Base-by-base conservation (phyloP, 2,888 invertebrate genomes). In the Oscheius sp. region DNA sequence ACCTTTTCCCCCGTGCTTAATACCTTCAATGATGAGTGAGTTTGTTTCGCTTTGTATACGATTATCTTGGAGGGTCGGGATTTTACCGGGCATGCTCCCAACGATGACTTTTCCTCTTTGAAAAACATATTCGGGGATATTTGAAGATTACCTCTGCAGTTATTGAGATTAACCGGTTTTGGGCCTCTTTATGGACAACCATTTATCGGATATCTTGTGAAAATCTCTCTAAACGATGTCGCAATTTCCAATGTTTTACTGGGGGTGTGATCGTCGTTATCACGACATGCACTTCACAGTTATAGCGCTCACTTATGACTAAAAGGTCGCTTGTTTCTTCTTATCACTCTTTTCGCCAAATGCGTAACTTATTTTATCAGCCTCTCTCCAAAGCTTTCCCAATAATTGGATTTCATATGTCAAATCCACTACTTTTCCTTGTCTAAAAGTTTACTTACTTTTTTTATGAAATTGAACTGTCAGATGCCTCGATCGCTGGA, bases 401-500 rank as follows among this genome's bases (percentile, higher is more conserved):
- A 49, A 16, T 49, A 49, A 18, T 49, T 49, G 49, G 13, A 49
- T 49, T 2, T 13, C 49, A 49, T 49, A 16, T 3, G 49, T 13
- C 49, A 49, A 49, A 49, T 49, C 49, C 5, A 49, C 13, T 49
- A 18, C 21, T 49, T 49, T 49, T 49, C 49, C 35, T 35, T 35
- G 35, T 6, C 3, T 9, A 35, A 35, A 6, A 35, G 9, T 3
- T 7, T 49, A 13, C 21, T 18, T 49, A 18, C 49, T 49, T 16
- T 13, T 49, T 49, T 49, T 16, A 5, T 7, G 49, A 2, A 49
- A 49, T 49, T 18, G 2, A 49, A 16, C 23, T 46, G 45, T 45
- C 46, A 56, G 49, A 80, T 80, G 80, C 80, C 78, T n/a, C 74
- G 77, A 1, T 77, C 80, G 18, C 56, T 72, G 43, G 80, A 80